A percentile compares a stretch with the other conserved stretches of the same genome.
phyloP scores from a whole-genome alignment of 2,888 invertebrate genomes.

The Parasteatoda lunata region DNA sequence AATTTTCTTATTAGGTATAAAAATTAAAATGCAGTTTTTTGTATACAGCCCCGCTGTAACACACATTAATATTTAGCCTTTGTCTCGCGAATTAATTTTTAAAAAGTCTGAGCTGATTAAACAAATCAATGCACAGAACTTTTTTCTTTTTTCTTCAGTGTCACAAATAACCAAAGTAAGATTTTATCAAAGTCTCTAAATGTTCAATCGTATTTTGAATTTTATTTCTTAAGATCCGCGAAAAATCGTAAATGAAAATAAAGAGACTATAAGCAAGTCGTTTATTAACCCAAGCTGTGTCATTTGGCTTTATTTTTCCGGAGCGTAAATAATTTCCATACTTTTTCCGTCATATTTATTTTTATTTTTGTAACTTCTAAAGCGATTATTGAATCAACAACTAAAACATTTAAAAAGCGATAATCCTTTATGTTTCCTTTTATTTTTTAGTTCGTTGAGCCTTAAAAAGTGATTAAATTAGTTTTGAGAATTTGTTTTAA shows the following conservation, averaged over 20 bases:
- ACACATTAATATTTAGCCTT: slow-evolving; percentile 34
- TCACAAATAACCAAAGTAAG: slow-evolving; percentile 57
- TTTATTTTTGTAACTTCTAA: slow-evolving; percentile 48
- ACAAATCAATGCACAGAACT: slow-evolving; percentile 47
- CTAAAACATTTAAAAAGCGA: slow-evolving; percentile 64
- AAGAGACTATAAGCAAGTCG: slow-evolving; percentile 59
- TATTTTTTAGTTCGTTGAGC: slow-evolving; percentile 17
- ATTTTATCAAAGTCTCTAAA: slow-evolving; percentile 40
- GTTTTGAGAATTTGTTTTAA: slow-evolving; percentile 64
- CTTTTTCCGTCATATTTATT: not conserved
- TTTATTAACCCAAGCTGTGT: slow-evolving; percentile 62
- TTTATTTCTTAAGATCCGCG: slow-evolving; percentile 50
- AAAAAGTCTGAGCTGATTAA: slow-evolving; percentile 63
- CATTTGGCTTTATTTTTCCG: slow-evolving; percentile 55
- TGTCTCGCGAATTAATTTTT: slow-evolving; percentile 52
- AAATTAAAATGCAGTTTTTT: slow-evolving; percentile 3
- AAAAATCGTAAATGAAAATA: slow-evolving; percentile 63
- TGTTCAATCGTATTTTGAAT: slow-evolving; percentile 19
- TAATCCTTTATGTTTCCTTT: slow-evolving; percentile 62
- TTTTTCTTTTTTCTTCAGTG: not conserved
- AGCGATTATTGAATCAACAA: slow-evolving; percentile 66
- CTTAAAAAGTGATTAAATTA: slow-evolving; percentile 53
- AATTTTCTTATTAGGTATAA: not conserved
- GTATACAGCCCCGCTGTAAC: slow-evolving; percentile 13
- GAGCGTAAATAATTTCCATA: slow-evolving; percentile 21